These are phyloP conservation scores for Solenodon paradoxus DNA, from an alignment of 2,113 vertebrate genomes.

Conservation along the genomic window DNA sequence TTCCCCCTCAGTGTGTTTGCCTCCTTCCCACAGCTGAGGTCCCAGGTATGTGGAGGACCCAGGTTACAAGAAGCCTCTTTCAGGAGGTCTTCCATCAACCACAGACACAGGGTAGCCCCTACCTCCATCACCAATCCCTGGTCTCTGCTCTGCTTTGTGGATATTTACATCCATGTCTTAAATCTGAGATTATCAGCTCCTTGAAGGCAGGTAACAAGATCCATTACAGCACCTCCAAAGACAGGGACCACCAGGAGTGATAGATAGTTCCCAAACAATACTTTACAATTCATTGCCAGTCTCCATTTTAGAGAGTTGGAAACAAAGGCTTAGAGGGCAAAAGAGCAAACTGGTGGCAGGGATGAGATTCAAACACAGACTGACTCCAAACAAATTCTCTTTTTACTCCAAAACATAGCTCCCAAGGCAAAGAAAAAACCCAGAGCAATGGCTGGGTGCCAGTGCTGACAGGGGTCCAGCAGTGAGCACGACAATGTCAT, in stretches of 20 bases:
- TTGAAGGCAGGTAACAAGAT: background rate
- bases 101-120: too few relatives aligned
- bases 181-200: background rate
- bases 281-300: background rate
- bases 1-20: background rate
- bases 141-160: background rate
- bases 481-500: background rate
- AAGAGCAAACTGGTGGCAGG: background rate
- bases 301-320: background rate
- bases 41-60: too few relatives aligned
- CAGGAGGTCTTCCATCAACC: background rate
- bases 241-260: background rate
- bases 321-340: background rate
- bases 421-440: background rate
- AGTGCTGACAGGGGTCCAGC: background rate
- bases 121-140: background rate
- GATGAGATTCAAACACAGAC: background rate
- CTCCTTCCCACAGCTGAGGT: background rate
- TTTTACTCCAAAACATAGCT: background rate
- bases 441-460: background rate
- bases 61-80: too few relatives aligned
- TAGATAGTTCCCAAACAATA: background rate
- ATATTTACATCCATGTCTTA: background rate
- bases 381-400: background rate
- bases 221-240: background rate